These are phyloP conservation scores for Ichneumoninae sp. DNA, from an alignment of 2,888 invertebrate species.

Conservation along the genomic window DNA sequence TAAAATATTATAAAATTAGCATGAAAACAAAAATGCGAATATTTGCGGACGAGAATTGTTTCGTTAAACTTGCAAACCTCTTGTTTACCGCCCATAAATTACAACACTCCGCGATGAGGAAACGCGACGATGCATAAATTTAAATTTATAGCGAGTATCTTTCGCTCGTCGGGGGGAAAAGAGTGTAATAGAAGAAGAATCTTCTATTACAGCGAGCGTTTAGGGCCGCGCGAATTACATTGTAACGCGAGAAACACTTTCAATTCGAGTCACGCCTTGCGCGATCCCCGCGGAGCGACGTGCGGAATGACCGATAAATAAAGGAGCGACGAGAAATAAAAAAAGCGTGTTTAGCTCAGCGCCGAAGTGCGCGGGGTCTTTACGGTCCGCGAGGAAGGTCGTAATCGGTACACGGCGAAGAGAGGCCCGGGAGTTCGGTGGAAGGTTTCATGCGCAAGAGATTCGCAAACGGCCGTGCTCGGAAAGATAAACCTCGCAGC, in stretches of 20 bases:
- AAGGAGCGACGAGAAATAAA: conserved; percentile 12
- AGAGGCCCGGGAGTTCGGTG: conserved; percentile 19
- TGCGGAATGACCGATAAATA: conserved; percentile 44
- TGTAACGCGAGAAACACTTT: conserved; percentile 1
- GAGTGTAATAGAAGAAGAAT: neutral
- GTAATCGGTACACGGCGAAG: neutral
- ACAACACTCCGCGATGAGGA: too few relatives aligned
- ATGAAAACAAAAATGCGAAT: too few relatives aligned
- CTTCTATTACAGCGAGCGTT: neutral
- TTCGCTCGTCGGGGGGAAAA: too few relatives aligned
- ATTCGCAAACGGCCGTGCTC: conserved; percentile 48
- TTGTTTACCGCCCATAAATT: too few relatives aligned
- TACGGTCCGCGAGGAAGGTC: conserved; percentile 12
- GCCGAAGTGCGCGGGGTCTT: conserved; percentile 13
- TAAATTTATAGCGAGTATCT: too few relatives aligned
- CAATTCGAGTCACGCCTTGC: conserved; percentile 45
- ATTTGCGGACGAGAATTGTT: too few relatives aligned
- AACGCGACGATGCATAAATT: too few relatives aligned
- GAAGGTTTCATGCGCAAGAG: conserved; percentile 42
- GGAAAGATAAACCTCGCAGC: conserved; percentile 57
- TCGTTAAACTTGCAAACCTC: too few relatives aligned
- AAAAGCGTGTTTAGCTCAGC: conserved; percentile 19
- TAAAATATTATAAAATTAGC: too few relatives aligned
- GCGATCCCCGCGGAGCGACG: conserved; percentile 5
- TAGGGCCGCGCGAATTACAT: conserved; percentile 7